Evolutionary conservation across 2,797 vertebrate species (phyloP).

Genomic region (Pipistrellus pygmaeus): DNA sequence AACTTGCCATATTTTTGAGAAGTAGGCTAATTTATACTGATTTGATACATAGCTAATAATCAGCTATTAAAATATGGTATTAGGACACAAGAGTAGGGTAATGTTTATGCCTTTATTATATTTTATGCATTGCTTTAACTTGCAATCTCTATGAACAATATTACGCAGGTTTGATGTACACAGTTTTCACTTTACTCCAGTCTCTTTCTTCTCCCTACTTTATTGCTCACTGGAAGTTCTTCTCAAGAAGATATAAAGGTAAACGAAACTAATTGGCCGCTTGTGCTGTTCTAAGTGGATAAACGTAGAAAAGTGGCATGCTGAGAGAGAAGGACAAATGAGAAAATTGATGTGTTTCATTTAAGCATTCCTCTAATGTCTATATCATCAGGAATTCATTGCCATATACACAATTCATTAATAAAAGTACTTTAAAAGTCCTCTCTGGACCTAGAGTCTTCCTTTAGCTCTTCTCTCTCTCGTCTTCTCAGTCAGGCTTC

Average conservation of each 20-base stretch:
- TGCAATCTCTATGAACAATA: neutral
- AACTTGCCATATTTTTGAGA: neutral
- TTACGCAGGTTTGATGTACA: neutral
- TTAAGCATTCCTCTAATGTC: neutral
- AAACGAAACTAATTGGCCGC: neutral
- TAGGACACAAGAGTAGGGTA: neutral
- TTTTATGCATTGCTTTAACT: neutral
- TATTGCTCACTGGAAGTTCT: neutral
- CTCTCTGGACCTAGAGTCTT: neutral
- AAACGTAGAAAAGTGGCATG: neutral
- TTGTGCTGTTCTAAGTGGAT: neutral
- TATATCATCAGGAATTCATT: neutral
- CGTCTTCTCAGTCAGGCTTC: neutral
- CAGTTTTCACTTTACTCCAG: neutral
- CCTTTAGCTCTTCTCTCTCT: neutral
- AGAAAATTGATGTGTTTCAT: neutral
- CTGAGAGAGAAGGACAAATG: neutral
- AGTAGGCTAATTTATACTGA: neutral
- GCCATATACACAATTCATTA: neutral
- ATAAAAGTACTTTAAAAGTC: neutral
- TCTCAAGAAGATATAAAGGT: neutral
- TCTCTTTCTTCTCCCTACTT: neutral
- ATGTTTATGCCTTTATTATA: neutral
- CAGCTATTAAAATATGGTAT: neutral
- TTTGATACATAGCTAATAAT: neutral